phyloP scores from a whole-genome alignment of 2,113 vertebrate genomes.

The Ammodytes dubius region DNA sequence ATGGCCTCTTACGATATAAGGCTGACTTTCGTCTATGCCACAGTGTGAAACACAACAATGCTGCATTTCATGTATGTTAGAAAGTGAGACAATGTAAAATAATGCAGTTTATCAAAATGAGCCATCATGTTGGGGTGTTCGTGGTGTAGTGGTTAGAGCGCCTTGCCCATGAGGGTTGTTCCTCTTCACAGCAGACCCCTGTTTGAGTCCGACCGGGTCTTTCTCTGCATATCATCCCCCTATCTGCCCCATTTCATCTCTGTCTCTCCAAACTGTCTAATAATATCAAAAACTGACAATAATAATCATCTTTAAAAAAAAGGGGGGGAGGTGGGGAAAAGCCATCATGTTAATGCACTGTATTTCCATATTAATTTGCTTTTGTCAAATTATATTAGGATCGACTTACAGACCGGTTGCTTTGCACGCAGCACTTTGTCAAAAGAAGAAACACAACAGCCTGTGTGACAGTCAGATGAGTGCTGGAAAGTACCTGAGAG shows the following conservation, averaged over 20 bases:
- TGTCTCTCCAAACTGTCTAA: no score
- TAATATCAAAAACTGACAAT: no score
- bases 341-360: background rate
- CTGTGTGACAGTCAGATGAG: background rate
- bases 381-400: background rate
- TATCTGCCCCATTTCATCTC: no score
- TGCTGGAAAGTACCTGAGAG: slow-evolving; percentile 72
- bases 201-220: no score
- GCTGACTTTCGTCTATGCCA: background rate
- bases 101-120: background rate
- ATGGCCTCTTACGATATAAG: background rate
- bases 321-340: background rate
- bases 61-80: background rate
- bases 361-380: background rate
- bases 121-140: no score
- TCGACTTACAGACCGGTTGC: background rate
- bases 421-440: background rate
- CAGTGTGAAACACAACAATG: background rate
- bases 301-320: no score
- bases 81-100: background rate
- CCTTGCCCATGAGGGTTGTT: no score
- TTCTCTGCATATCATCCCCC: no score
- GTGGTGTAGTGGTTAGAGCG: no score
- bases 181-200: no score
- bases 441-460: background rate